A percentile compares a stretch with the other conserved stretches of the same genome.
Conservation (phyloP, 2,113 vertebrate species). For the Syrrhaptes paradoxus region DNA sequence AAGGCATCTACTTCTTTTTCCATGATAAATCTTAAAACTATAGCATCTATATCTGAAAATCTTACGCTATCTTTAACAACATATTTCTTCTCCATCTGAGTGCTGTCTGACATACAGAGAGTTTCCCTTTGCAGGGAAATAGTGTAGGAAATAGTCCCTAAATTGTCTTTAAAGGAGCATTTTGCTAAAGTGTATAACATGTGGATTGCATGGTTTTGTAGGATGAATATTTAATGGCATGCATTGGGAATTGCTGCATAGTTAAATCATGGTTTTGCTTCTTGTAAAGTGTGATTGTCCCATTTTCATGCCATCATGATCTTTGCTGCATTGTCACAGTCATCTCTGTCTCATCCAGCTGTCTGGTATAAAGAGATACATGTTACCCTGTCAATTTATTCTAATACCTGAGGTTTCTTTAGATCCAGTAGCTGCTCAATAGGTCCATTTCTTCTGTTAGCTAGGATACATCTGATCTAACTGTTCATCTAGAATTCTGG, state of each 20-base stretch:
- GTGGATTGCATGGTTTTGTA: neutral
- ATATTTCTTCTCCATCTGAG: neutral
- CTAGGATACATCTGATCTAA: neutral
- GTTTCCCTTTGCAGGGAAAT: neutral
- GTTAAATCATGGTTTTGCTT: neutral
- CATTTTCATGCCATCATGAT: neutral
- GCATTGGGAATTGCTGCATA: neutral
- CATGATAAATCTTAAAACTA: neutral
- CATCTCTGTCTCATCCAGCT: neutral
- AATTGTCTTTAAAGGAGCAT: neutral
- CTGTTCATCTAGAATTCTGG: neutral
- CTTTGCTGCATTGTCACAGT: neutral
- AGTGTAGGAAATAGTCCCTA: neutral
- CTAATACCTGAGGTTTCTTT: neutral
- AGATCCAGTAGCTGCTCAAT: neutral
- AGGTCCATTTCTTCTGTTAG: neutral
- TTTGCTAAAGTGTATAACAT: neutral
- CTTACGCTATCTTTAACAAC: neutral
- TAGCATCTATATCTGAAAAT: neutral
- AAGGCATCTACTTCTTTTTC: neutral
- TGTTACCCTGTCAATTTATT: neutral
- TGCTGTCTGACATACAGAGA: neutral
- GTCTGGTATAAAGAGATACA: neutral
- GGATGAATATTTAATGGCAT: neutral
- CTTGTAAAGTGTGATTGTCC: neutral